Conservation (phyloP, 2,797 vertebrate species). For the Hipposideros larvatus region DNA sequence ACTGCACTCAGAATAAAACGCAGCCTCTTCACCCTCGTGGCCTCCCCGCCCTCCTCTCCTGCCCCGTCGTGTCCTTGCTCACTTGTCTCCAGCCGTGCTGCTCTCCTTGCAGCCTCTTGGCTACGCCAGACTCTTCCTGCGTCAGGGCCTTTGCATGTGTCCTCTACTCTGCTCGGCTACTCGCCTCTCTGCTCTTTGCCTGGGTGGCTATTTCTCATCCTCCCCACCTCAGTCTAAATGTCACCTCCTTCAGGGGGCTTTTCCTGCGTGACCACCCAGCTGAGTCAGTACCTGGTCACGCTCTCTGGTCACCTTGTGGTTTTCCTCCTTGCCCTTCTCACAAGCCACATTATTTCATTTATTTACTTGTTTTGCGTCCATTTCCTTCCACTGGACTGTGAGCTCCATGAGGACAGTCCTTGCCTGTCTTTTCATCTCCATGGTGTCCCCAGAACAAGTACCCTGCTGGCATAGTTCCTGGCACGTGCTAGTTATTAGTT, state of each 20-base stretch:
- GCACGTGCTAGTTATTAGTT: not conserved
- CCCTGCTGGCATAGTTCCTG: not conserved
- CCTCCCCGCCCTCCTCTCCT: not conserved
- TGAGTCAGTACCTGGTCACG: not conserved
- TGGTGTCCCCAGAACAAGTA: not conserved
- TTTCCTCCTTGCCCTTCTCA: not conserved
- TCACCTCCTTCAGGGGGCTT: not conserved
- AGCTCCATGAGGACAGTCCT: not conserved
- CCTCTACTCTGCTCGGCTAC: not conserved
- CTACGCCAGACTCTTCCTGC: not conserved
- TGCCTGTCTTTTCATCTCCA: not conserved
- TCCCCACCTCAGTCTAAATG: not conserved
- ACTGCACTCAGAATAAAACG: not conserved
- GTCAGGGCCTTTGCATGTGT: not conserved
- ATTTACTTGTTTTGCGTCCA: not conserved
- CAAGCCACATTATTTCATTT: not conserved
- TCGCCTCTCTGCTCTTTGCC: not conserved
- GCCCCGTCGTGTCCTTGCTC: not conserved
- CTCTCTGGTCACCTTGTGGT: not conserved
- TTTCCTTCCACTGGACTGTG: not conserved
- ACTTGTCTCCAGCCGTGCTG: rapidly evolving
- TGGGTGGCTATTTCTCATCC: not conserved
- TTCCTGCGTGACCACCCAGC: not conserved
- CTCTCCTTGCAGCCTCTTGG: not conserved
- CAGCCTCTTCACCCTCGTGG: not conserved